Evolutionary conservation across 1,140 invertebrate genomes (phyloP), one percentile per base, ranked within the genome.

Genomic region (Coenobita brevimanus): DNA sequence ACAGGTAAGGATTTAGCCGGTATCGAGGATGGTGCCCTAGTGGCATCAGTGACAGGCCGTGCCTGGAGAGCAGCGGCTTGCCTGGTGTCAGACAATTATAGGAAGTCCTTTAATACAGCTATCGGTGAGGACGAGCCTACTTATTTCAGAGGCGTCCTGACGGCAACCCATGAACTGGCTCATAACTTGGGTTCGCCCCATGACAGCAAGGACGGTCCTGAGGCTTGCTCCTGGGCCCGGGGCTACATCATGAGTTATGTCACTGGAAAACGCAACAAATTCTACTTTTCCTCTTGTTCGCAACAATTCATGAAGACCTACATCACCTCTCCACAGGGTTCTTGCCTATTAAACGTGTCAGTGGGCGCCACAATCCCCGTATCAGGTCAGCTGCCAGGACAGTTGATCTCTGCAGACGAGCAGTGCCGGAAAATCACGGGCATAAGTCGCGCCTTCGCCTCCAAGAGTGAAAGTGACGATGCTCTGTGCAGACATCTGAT

Each of bases 221-320:
- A 50, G 15, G 46, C 24, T 8, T 91, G 91, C 76, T 82, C 91
- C 2, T 91, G 86, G 85, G 24, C 78, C 1, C 71, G 84, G 36
- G 91, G 91, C n/a, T 91, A 90, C 75, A 82, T 91, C 30, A 91
- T 91, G 91, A 91, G 89, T 38, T 91, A 91, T 64, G 78, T 86
- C 0, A 30, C 54, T 30, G 80, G 80, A 15, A 82, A 76, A 3
- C 10, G 8, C 62, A 90, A 90, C 41, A 89, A 90, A 30, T 84
- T 90, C 2, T 54, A 67, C 24, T 91, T 91, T 50, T 90, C 89
- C 0, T 15, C 76, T 21, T 91, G 90, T 54, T 88, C 89, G n/a
- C 36, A 82, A 27, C 43, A 3, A 1, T 36, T 78, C 1, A 91
- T 91, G 84, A 87, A 84, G 71, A 43, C 82, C 33, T 90, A 82